phyloP scores from a whole-genome alignment of 2,113 vertebrate genomes.

The Physeter macrocephalus region DNA sequence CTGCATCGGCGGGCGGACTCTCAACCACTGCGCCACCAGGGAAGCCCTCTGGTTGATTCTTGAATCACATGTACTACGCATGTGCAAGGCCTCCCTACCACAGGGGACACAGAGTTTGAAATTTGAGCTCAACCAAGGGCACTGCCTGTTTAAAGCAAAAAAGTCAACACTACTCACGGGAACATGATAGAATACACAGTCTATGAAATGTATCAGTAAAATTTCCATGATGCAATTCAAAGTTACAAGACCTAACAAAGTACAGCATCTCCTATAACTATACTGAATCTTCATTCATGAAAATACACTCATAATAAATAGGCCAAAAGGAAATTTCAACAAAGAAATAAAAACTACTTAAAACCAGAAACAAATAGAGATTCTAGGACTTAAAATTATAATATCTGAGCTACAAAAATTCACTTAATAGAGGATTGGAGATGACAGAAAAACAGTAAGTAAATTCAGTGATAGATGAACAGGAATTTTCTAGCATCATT shows the following conservation, averaged over 20 bases:
- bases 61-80: not conserved
- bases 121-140: not conserved
- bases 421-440: not conserved
- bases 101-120: not conserved
- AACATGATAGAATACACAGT: not conserved
- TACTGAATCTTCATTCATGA: not conserved
- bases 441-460: not conserved
- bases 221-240: not conserved
- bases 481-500: not conserved
- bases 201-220: not conserved
- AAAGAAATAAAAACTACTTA: not conserved
- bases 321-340: not conserved
- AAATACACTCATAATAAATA: slow-evolving; percentile 1
- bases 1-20: too few relatives aligned
- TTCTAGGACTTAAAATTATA: not conserved
- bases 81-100: not conserved
- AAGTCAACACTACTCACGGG: not conserved
- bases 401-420: not conserved
- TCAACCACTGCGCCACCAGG: too few relatives aligned
- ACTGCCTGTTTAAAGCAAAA: not conserved
- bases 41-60: not conserved
- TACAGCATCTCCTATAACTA: not conserved
- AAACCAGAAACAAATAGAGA: not conserved
- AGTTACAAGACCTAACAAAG: not conserved
- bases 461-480: not conserved